These are phyloP conservation scores for Pantala flavescens DNA, from an alignment of 1,140 invertebrate genomes.

Conservation along the genomic window DNA sequence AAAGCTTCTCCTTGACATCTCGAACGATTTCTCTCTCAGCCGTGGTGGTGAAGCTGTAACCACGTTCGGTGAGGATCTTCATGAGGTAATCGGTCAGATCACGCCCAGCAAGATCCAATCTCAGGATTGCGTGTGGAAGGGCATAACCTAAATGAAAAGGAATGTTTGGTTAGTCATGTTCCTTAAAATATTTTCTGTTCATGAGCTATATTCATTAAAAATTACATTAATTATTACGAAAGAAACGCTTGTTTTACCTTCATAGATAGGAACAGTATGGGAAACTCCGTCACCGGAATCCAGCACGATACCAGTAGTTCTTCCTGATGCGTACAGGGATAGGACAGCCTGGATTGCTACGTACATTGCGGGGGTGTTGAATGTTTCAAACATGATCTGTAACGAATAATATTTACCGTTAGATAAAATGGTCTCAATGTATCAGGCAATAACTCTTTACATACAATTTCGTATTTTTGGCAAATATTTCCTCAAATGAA, in stretches of 20 bases:
- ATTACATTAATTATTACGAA: no score
- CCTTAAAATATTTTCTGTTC: no score
- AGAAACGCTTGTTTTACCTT: no score
- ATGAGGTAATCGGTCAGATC: slow-evolving; percentile 45
- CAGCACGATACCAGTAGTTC: slow-evolving; percentile 53
- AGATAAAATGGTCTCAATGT: no score
- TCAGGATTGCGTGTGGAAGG: slow-evolving; percentile 41
- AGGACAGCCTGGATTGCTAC: slow-evolving; percentile 51
- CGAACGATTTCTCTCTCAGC: slow-evolving; percentile 85
- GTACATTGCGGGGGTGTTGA: slow-evolving; percentile 49
- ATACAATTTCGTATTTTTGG: no score
- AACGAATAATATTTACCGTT: no score
- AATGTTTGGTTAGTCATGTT: no score
- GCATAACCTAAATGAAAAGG: slow-evolving; percentile 30
- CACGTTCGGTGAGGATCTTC: slow-evolving; percentile 41
- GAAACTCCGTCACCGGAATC: slow-evolving; percentile 35
- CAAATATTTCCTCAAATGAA: no score
- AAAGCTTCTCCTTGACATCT: slow-evolving; percentile 88
- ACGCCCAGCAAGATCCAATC: slow-evolving; percentile 43
- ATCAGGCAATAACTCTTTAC: no score
- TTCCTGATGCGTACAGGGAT: slow-evolving; percentile 50
- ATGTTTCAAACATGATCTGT: slow-evolving; percentile 43
- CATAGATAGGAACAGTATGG: slow-evolving; percentile 49
- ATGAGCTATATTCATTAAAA: no score
- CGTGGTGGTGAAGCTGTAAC: slow-evolving; percentile 40